A percentile compares a stretch with the other conserved stretches of the same genome.
Evolutionary conservation across 1,140 invertebrate genomes (phyloP).

Genomic region (Monochamus saltuarius): DNA sequence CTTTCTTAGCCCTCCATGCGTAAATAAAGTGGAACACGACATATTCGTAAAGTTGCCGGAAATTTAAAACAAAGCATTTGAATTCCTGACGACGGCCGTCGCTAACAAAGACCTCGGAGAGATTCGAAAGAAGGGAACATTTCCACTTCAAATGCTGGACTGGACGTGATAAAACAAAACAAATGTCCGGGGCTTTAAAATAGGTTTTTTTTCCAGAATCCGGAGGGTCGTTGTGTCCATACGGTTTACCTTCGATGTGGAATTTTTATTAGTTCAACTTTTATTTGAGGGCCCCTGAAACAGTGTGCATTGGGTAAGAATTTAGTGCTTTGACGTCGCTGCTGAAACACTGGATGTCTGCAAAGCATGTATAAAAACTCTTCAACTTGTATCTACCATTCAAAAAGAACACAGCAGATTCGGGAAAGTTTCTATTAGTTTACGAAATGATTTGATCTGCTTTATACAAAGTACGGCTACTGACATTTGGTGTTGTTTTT

Average conservation of each 20-base stretch:
- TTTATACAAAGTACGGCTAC: no score
- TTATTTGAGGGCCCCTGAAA: not conserved
- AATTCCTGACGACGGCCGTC: conserved; percentile 31
- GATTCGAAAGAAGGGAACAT: conserved; percentile 30
- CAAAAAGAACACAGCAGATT: no score
- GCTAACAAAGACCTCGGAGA: conserved; percentile 7
- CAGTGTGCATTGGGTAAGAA: not conserved
- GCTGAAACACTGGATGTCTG: no score
- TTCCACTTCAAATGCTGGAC: conserved; percentile 38
- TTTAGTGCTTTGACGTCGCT: no score
- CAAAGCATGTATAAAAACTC: no score
- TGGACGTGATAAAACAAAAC: conserved; percentile 46
- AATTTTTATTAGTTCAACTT: conserved; percentile 26
- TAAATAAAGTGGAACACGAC: conserved; percentile 24
- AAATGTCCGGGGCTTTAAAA: conserved; percentile 40
- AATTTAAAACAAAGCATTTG: conserved; percentile 36
- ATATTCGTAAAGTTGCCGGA: conserved; percentile 34
- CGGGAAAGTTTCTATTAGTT: no score
- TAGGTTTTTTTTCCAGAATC: conserved; percentile 32
- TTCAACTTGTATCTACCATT: no score
- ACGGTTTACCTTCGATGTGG: conserved; percentile 19
- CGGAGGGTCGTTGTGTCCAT: conserved; percentile 31
- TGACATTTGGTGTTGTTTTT: no score
- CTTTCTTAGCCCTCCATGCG: conserved; percentile 21
- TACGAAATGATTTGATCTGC: no score